A percentile compares a stretch with the other conserved stretches of the same genome.
These are phyloP conservation scores for Mola mola DNA, from an alignment of 2,113 vertebrate species.

Conservation along the genomic window DNA sequence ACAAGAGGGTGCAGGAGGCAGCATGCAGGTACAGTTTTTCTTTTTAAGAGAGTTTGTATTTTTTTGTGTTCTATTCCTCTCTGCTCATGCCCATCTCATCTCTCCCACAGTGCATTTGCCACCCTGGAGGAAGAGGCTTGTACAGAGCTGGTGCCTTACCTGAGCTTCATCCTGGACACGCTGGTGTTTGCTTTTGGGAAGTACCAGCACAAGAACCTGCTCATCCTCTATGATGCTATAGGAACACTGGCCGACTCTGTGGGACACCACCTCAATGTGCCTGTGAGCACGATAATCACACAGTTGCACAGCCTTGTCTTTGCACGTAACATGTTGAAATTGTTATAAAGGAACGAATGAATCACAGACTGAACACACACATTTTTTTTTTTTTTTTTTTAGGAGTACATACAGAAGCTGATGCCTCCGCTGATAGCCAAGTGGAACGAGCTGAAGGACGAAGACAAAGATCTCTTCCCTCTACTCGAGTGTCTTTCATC, in stretches of 20 bases:
- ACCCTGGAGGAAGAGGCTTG: conserved; percentile 96
- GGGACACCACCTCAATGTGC: conserved; percentile 95
- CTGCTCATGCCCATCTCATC: background rate
- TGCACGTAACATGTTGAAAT: background rate
- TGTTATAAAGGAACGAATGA: background rate
- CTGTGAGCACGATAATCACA: conserved; percentile 83
- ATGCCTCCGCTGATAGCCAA: conserved; percentile 95
- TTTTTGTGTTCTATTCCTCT: background rate
- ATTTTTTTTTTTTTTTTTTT: background rate
- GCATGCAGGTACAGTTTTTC: conserved; percentile 87
- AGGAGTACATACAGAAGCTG: conserved; percentile 95
- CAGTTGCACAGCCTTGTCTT: background rate
- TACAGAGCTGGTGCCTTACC: conserved; percentile 95
- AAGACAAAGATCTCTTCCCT: conserved; percentile 94
- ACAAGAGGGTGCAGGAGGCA: conserved; percentile 95
- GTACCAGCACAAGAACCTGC: conserved; percentile 96
- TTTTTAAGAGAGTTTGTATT: too few relatives aligned
- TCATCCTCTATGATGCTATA: conserved; percentile 96
- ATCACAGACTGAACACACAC: background rate
- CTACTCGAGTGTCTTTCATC: conserved; percentile 93
- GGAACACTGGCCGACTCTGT: conserved; percentile 94
- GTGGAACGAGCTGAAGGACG: conserved; percentile 95
- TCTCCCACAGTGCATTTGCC: conserved; percentile 86
- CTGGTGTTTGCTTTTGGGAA: conserved; percentile 97
- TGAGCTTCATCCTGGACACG: conserved; percentile 95